Base-by-base conservation (phyloP, 2,888 invertebrate genomes). In the Caenorhabditis sinica region DNA sequence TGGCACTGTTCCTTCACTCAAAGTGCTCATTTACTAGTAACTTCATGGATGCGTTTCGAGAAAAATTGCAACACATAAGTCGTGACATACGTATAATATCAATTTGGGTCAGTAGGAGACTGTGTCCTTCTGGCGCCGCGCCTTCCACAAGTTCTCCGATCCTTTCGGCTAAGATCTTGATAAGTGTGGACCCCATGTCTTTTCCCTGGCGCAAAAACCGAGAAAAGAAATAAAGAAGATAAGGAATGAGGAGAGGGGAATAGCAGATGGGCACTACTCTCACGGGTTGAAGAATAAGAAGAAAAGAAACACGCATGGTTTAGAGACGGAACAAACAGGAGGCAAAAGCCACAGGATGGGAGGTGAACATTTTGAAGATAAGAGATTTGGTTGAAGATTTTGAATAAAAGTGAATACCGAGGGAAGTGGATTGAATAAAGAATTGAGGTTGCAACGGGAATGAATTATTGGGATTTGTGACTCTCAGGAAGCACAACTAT, bases 21-120 rank as follows among this genome's bases (percentile, higher is more conserved):
- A n/a, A n/a, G n/a, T n/a, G n/a, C n/a, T 6, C 33, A 33, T 33
- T 6, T 6, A 8, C 5, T 40, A 40, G 2, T 11, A 40, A 40
- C 40, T 6, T 11, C 13, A 13, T 40, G 40, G 13, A 40, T 13
- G 6, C 3, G 15, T 53, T 63, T 33, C n/a, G 33, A 68, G 11
- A 20, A 23, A 11, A 17, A 45, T n/a, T 53, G 56, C 40, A 71
- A 79, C 71, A 69, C 30, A n/a, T 45, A n/a, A n/a, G n/a, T 20
- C 51, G 33, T 77, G 61, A 49, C 43, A 28, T 40, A 43, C 43
- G 45, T 30, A 43, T 17, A 28, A 30, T 23, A 69, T 61, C 45
- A 77, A 79, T 79, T 63, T 79, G 79, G 79, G 79, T 79, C 77
- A 77, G 33, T 30, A 43, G 53, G 40, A 68, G 49, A 43, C 30